Base-by-base conservation (phyloP, 1,140 invertebrate genomes). In the Babylonia areolata region DNA sequence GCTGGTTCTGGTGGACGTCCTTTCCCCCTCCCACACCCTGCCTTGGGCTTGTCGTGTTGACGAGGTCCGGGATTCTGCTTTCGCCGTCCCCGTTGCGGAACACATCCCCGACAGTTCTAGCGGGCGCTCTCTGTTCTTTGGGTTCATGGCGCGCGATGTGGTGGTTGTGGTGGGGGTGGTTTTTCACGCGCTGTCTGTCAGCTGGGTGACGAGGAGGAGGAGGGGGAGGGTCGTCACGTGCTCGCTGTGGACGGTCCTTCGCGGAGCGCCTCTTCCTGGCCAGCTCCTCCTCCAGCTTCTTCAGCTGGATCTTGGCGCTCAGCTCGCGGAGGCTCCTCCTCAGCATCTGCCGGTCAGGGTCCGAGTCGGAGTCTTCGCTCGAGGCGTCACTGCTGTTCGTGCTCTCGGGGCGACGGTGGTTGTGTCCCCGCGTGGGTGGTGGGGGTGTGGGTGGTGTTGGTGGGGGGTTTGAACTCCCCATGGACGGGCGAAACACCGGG, bases 231-330 rank as follows among this genome's bases (percentile, higher is more conserved):
- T n/a, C n/a, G n/a, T n/a, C n/a, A n/a, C n/a, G n/a, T n/a, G 15
- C n/a, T 69, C 58, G 6, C 58, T 31, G 58, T 69, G 12, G 58
- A 12, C 23, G 58, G 23, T 28, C 23, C 20, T 69, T 39, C 15
- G 37, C 75, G 2, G 75, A 40, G 15, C 35, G 37, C 0, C 33
- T 31, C 5, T n/a, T n/a, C 15, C 11, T 82, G 39, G 12, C 40
- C 23, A 40, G 28, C 28, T 75, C 64, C 69, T 33, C 69, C 37
- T 84, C 82, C 64, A 84, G 35, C 40, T 40, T 40, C n/a, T 75
- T 58, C 28, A 84, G 69, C 40, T 84, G 82, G 31, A 84, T 73
- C 82, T 84, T 84, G 82, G 82, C 82, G 82, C 82, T 84, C 35
- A 84, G 82, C 69, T 73, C 64, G 2, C 82, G 17, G 20, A 84